Percentiles rank a stretch among this genome's conserved stretches.
phyloP scores from a whole-genome alignment of 2,888 invertebrate genomes.

The Tetragonula carbonaria region DNA sequence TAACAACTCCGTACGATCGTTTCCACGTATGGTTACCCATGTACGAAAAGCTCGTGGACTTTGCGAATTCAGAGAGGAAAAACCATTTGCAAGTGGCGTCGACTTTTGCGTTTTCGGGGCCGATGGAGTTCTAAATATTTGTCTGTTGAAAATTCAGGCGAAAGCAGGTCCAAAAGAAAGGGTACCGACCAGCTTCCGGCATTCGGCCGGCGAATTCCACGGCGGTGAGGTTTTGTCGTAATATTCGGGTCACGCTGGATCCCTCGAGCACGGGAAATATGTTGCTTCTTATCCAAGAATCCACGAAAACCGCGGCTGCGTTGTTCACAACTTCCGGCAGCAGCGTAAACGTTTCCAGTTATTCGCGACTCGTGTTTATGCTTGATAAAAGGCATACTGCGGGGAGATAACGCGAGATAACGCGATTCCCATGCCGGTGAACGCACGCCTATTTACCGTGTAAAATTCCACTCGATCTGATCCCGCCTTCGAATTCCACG shows the following conservation, averaged over 20 bases:
- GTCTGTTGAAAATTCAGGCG: slow-evolving; percentile 26
- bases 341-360: slow-evolving; percentile 38
- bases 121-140: slow-evolving; percentile 46
- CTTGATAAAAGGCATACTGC: slow-evolving; percentile 17
- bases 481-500: background rate
- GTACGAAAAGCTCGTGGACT: background rate
- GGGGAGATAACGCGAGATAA: slow-evolving; percentile 25
- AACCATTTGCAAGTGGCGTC: background rate
- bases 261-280: slow-evolving; percentile 49
- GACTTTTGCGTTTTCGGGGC: background rate
- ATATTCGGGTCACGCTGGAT: slow-evolving; percentile 59
- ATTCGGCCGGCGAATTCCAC: slow-evolving; percentile 54
- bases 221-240: slow-evolving; percentile 49
- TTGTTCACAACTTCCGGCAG: slow-evolving; percentile 34
- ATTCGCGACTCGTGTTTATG: slow-evolving; percentile 32
- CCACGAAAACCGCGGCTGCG: slow-evolving; percentile 21
- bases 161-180: slow-evolving; percentile 6
- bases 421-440: background rate
- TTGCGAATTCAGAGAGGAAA: background rate
- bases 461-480: slow-evolving; percentile 1
- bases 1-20: no score
- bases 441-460: slow-evolving; percentile 9
- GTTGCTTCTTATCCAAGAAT: slow-evolving; percentile 55
- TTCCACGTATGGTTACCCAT: background rate
- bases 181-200: slow-evolving; percentile 47